A percentile compares a stretch with the other conserved stretches of the same genome.
Conservation (phyloP, 1,140 invertebrate species). For the Mya arenaria region DNA sequence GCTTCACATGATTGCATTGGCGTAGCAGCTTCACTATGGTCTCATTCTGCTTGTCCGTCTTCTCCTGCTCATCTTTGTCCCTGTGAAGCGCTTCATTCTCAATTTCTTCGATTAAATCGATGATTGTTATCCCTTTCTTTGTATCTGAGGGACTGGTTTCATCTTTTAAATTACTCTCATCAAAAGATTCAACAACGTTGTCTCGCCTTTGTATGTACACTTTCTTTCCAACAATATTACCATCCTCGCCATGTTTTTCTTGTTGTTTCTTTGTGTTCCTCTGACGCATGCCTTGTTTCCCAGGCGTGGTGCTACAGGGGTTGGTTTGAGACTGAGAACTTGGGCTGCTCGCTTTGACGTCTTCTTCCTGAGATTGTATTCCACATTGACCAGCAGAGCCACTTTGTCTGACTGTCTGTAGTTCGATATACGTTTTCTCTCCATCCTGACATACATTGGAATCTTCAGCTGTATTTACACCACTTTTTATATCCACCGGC, state of each 20-base stretch:
- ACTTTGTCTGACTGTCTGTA: slow-evolving; percentile 51
- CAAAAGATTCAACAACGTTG: slow-evolving; percentile 31
- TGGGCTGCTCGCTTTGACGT: background rate
- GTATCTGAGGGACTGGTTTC: background rate
- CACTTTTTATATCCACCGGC: background rate
- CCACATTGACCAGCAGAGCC: background rate
- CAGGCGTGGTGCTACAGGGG: background rate
- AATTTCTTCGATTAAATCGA: slow-evolving; percentile 42
- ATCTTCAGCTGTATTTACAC: background rate
- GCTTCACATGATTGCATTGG: slow-evolving; percentile 54
- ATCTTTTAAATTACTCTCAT: slow-evolving; percentile 16
- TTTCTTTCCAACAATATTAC: background rate
- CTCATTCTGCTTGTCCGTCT: background rate
- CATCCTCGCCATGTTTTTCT: background rate
- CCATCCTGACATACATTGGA: slow-evolving; percentile 37
- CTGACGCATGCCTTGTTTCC: background rate
- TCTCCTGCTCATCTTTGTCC: slow-evolving; percentile 2
- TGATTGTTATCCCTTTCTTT: slow-evolving; percentile 11
- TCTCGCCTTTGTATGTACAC: slow-evolving; percentile 40
- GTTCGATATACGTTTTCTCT: slow-evolving; percentile 52
- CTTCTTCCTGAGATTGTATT: background rate
- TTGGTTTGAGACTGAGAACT: background rate
- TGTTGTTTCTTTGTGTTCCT: background rate
- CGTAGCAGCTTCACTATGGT: slow-evolving; percentile 32
- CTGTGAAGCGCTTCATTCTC: slow-evolving; percentile 23